Percentiles rank a stretch among this genome's conserved stretches.
Evolutionary conservation across 2,888 invertebrate species (phyloP).

Genomic region (Ecdyonurus torrentis): DNA sequence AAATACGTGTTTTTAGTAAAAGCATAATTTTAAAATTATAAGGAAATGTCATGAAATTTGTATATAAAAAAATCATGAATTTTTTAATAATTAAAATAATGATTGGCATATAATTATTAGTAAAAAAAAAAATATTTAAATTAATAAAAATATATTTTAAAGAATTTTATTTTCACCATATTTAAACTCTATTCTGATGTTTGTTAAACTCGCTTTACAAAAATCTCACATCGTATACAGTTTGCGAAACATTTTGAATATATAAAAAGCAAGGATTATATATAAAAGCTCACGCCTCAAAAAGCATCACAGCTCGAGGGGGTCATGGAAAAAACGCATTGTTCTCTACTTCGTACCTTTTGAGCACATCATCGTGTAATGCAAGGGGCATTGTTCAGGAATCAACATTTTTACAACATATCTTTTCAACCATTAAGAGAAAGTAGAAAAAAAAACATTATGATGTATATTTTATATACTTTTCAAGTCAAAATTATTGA

Average conservation of each 20-base stretch:
- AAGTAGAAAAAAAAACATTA: too few species aligned
- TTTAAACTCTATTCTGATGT: too few species aligned
- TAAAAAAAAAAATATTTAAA: too few species aligned
- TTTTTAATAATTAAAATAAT: too few species aligned
- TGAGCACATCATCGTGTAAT: neutral
- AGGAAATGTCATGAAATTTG: too few species aligned
- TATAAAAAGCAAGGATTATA: neutral
- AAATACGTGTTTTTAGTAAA: too few species aligned
- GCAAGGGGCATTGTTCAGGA: neutral
- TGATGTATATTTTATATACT: too few species aligned
- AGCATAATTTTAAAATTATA: too few species aligned
- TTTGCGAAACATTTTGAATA: neutral
- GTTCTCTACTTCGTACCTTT: neutral
- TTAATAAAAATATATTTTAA: too few species aligned
- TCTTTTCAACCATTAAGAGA: neutral
- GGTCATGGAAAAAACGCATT: neutral
- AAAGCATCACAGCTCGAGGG: neutral
- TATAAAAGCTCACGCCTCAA: neutral
- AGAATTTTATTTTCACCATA: neutral
- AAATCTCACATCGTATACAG: neutral
- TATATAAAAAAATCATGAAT: too few species aligned
- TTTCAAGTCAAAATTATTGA: neutral
- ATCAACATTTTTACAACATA: neutral
- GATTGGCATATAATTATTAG: too few species aligned
- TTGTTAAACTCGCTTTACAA: too few species aligned